phyloP scores from a whole-genome alignment of 2,113 vertebrate species.

The Corythornis madagascariensis region DNA sequence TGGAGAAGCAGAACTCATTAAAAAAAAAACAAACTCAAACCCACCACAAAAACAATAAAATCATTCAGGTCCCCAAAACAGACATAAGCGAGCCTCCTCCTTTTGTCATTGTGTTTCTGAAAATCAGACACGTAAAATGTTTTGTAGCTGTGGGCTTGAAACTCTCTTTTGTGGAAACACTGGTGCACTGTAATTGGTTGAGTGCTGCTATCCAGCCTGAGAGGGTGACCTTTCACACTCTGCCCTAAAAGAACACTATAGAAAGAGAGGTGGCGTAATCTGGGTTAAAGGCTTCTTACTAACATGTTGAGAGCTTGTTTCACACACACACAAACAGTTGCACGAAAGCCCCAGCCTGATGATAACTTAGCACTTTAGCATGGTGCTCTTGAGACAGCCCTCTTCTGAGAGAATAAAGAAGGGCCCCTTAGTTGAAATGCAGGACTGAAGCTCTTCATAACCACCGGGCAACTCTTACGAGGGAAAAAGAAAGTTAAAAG shows the following conservation, averaged over 20 bases:
- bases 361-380: conserved; percentile 81
- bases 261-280: conserved; percentile 86
- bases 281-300: conserved; percentile 93
- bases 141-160: conserved; percentile 77
- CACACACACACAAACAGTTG: conserved; percentile 84
- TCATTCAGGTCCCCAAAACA: conserved; percentile 22
- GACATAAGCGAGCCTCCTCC: conserved; percentile 15
- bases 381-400: conserved; percentile 82
- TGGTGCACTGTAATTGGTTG: conserved; percentile 87
- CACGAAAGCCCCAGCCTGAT: conserved; percentile 78
- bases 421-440: conserved; percentile 56
- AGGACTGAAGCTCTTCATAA: conserved; percentile 48
- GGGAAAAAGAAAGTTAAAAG: conserved; percentile 62
- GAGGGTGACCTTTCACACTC: conserved; percentile 89
- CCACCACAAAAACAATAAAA: background rate
- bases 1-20: background rate
- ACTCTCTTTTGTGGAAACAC: conserved; percentile 78
- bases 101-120: conserved; percentile 59
- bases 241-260: conserved; percentile 87
- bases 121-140: conserved; percentile 76
- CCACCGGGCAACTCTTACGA: conserved; percentile 48
- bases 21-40: no score
- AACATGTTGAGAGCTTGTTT: conserved; percentile 86
- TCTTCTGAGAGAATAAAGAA: conserved; percentile 78
- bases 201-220: conserved; percentile 88